These are phyloP conservation scores for Hemaris fuciformis DNA, from an alignment of 2,888 invertebrate species.

Conservation along the genomic window DNA sequence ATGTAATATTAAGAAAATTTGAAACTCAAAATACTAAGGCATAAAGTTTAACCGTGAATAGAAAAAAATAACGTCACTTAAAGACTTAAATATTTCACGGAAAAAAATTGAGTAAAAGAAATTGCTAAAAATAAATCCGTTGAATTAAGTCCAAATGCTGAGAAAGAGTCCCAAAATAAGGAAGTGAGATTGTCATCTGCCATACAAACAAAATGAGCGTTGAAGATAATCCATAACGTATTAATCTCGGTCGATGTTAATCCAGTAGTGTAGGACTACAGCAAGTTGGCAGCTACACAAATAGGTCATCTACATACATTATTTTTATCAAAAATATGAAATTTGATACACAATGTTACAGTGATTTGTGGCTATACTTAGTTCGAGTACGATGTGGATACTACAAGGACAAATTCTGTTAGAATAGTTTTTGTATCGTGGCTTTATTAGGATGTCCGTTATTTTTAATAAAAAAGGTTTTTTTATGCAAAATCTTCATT, in stretches of 20 bases:
- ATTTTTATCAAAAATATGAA: slow-evolving; percentile 38
- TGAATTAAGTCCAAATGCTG: neutral
- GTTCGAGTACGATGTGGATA: neutral
- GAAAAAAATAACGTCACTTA: too few relatives aligned
- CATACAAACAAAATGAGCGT: slow-evolving; percentile 14
- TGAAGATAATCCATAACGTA: slow-evolving; percentile 28
- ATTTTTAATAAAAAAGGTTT: too few relatives aligned
- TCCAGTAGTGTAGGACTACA: slow-evolving; percentile 32
- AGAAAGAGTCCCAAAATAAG: neutral
- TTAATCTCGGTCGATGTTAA: slow-evolving; percentile 32
- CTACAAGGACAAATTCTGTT: neutral
- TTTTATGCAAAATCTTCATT: too few relatives aligned
- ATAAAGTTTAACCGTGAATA: too few relatives aligned
- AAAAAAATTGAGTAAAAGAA: too few relatives aligned
- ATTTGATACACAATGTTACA: slow-evolving; percentile 25
- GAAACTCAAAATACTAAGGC: too few relatives aligned
- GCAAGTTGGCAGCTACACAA: slow-evolving; percentile 34
- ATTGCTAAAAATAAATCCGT: too few relatives aligned
- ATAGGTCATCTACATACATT: slow-evolving; percentile 35
- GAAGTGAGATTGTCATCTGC: neutral
- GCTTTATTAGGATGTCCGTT: neutral
- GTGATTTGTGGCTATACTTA: slow-evolving; percentile 8
- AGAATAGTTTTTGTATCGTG: neutral
- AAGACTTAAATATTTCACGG: too few relatives aligned
- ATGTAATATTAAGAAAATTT: too few relatives aligned